Evolutionary conservation across 1,140 invertebrate genomes (phyloP).

Genomic region (Panagrolaimus sp.): DNA sequence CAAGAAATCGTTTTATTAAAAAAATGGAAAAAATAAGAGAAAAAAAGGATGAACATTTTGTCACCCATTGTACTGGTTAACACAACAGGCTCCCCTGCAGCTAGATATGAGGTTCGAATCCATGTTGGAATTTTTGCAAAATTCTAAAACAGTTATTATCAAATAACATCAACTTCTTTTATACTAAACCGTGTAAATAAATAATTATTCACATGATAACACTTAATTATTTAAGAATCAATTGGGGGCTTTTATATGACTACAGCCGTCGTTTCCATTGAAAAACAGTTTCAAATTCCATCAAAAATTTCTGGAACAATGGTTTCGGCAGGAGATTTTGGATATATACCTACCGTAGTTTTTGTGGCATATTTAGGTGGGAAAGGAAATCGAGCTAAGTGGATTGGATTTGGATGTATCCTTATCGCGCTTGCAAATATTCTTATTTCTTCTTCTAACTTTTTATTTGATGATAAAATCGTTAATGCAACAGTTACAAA

Average conservation of each 20-base stretch:
- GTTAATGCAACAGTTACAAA: background rate
- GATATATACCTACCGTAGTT: conserved; percentile 56
- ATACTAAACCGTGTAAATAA: too few relatives aligned
- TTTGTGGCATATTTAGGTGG: conserved; percentile 56
- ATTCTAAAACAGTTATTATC: too few relatives aligned
- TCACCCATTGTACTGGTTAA: too few relatives aligned
- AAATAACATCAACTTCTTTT: too few relatives aligned
- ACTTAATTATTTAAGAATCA: background rate
- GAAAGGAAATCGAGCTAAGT: conserved; percentile 47
- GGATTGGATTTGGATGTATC: conserved; percentile 55
- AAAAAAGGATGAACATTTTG: too few relatives aligned
- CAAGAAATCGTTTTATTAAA: too few relatives aligned
- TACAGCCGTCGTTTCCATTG: conserved; percentile 36
- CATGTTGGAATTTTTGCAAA: too few relatives aligned
- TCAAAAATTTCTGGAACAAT: conserved; percentile 55
- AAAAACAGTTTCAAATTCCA: conserved; percentile 56
- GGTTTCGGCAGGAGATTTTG: conserved; percentile 53
- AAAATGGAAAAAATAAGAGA: too few relatives aligned
- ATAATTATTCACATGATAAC: too few relatives aligned
- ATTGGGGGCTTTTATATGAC: conserved; percentile 9
- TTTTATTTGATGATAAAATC: conserved; percentile 37
- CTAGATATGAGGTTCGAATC: too few relatives aligned
- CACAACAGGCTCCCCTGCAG: too few relatives aligned
- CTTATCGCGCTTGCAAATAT: conserved; percentile 52
- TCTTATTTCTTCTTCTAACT: conserved; percentile 51